A percentile compares a stretch with the other conserved stretches of the same genome.
Conservation (phyloP, 2,113 vertebrate genomes). For the Microtus oregoni region DNA sequence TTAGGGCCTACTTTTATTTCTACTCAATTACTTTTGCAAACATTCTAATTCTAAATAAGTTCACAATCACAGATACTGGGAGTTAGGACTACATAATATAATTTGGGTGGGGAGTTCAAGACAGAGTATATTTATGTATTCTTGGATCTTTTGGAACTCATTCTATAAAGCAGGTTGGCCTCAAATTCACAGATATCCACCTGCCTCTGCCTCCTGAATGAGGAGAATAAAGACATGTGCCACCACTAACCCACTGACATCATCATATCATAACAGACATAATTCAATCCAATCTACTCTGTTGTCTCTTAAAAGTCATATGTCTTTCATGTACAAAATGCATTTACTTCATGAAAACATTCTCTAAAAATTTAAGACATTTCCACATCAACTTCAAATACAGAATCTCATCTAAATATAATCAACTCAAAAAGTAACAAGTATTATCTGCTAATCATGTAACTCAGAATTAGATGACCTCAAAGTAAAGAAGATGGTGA, state of each 20-base stretch:
- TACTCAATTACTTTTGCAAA: background rate
- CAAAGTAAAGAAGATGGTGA: background rate
- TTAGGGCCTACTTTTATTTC: background rate
- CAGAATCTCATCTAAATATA: background rate
- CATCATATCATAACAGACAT: background rate
- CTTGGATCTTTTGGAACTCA: too few relatives aligned
- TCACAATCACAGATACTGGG: background rate
- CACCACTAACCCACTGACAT: background rate
- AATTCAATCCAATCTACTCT: background rate
- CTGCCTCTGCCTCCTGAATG: too few relatives aligned
- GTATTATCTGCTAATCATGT: background rate
- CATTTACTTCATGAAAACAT: background rate
- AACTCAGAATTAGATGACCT: background rate
- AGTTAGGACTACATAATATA: background rate
- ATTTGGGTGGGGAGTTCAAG: too few relatives aligned
- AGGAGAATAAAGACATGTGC: too few relatives aligned
- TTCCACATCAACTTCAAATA: background rate
- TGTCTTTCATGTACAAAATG: background rate
- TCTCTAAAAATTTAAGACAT: background rate
- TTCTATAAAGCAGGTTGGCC: too few relatives aligned
- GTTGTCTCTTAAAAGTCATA: background rate
- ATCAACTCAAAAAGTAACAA: background rate
- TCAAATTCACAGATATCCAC: too few relatives aligned
- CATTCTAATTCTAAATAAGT: background rate
- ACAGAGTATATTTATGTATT: too few relatives aligned